Conservation (phyloP, 2,113 vertebrate species). For the Phoxinus phoxinus region DNA sequence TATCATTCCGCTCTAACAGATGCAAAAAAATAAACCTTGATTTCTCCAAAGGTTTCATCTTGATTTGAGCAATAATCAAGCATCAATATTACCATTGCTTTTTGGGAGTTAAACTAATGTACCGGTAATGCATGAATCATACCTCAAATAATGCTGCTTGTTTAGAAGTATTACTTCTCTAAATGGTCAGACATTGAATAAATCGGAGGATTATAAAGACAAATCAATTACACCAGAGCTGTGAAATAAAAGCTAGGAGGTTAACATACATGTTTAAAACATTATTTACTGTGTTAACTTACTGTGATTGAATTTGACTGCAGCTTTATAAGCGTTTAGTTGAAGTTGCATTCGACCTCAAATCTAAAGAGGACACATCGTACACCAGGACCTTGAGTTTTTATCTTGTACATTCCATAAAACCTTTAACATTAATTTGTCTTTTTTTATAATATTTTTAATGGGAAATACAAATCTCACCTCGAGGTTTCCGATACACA, state of each 20-base stretch:
- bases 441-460: not conserved
- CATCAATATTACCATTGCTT: not conserved
- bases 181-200: not conserved
- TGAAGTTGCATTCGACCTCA: not conserved
- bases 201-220: not conserved
- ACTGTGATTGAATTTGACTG: not conserved
- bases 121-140: not conserved
- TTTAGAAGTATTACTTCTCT: not conserved
- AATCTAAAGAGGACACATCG: not conserved
- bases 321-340: not conserved
- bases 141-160: not conserved
- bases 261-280: not conserved
- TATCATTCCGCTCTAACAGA: not conserved
- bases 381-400: not conserved
- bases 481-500: not conserved
- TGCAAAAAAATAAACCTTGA: not conserved
- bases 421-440: not conserved
- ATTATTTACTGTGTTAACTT: no score
- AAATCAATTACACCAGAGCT: not conserved
- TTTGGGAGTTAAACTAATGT: not conserved
- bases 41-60: not conserved
- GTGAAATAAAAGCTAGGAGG: not conserved
- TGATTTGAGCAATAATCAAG: not conserved
- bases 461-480: no score
- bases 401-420: not conserved